Evolutionary conservation across 2,797 vertebrate species (phyloP), one percentile per base, ranked within the genome.

Genomic region (Allobates femoralis): DNA sequence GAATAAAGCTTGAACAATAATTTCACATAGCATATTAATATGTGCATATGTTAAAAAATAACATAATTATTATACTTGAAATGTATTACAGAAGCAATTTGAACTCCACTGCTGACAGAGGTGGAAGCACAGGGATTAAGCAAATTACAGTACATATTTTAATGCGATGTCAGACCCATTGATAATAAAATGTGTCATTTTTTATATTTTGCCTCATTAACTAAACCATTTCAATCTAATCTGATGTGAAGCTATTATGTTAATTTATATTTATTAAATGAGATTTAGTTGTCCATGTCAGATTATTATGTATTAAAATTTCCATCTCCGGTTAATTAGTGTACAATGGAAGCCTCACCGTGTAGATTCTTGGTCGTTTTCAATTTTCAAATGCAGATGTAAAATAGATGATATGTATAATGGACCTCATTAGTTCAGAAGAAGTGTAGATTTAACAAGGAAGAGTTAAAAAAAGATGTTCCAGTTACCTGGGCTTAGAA

Each of bases 231-330:
- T 81, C 77, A 77, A 77, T 87, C 56, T 80, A 81, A 87, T 85
- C 78, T 81, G 56, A 85, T 85, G 86, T 84, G 77, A 85, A 85
- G 83, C 78, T 71, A 88, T 84, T 85, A 88, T 76, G 60, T 77
- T 85, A 85, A 88, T 88, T 88, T 81, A 85, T 85, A 88, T 85
- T 88, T 88, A 85, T 85, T 88, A 88, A 85, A 88, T 88, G 77
- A 88, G 78, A 88, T 88, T 88, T 88, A 88, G 87, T 88, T 88
- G 87, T 76, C 87, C 83, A 69, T 85, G 83, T 85, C 87, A 88
- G 83, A 88, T 88, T 88, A 81, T 85, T 88, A 85, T 85, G 76
- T 85, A 85, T 85, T 85, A 81, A 81, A 88, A 85, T 85, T 88
- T 53, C 87, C 78, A 81, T 85, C 83, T 88, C 60, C 28, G 69